Percentiles rank a stretch among this genome's conserved stretches.
Evolutionary conservation across 2,888 invertebrate species (phyloP).

Genomic region (Bombyx huttoni): DNA sequence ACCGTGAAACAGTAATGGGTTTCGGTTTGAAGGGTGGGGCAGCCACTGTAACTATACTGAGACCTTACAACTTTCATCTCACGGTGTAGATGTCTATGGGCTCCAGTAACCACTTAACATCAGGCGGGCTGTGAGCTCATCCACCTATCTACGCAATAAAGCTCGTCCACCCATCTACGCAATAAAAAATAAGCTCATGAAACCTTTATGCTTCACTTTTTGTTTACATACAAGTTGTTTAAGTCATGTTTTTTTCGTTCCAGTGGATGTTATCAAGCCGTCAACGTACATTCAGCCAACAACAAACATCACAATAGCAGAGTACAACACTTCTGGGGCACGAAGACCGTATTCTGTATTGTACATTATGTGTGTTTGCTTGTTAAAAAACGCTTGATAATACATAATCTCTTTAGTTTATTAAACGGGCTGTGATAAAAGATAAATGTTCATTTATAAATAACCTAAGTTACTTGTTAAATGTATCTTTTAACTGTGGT

Average conservation of each 20-base stretch:
- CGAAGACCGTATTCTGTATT: constrained; percentile 17
- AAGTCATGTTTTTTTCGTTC: constrained; percentile 16
- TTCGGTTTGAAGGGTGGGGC: too few species aligned
- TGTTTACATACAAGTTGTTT: too few species aligned
- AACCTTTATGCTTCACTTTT: too few species aligned
- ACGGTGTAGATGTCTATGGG: too few species aligned
- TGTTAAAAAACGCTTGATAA: constrained; percentile 40
- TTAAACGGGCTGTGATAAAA: constrained; percentile 63
- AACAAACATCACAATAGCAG: constrained; percentile 39
- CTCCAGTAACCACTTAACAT: too few species aligned
- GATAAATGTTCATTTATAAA: constrained; percentile 26
- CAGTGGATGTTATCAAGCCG: constrained; percentile 58
- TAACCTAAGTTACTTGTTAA: constrained; percentile 1
- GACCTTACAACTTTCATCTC: too few species aligned
- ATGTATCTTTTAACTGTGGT: not conserved
- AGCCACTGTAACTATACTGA: too few species aligned
- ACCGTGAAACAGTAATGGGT: too few species aligned
- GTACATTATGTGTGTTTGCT: constrained; percentile 23
- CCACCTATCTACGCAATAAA: too few species aligned
- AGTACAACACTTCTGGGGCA: constrained; percentile 34
- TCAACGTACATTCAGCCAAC: constrained; percentile 38
- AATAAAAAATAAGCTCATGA: too few species aligned
- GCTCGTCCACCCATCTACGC: too few species aligned
- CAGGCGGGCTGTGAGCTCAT: too few species aligned
- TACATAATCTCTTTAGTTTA: constrained; percentile 24